A percentile compares a stretch with the other conserved stretches of the same genome.
Conservation (phyloP, 2,113 vertebrate species). For the Lepus americanus region DNA sequence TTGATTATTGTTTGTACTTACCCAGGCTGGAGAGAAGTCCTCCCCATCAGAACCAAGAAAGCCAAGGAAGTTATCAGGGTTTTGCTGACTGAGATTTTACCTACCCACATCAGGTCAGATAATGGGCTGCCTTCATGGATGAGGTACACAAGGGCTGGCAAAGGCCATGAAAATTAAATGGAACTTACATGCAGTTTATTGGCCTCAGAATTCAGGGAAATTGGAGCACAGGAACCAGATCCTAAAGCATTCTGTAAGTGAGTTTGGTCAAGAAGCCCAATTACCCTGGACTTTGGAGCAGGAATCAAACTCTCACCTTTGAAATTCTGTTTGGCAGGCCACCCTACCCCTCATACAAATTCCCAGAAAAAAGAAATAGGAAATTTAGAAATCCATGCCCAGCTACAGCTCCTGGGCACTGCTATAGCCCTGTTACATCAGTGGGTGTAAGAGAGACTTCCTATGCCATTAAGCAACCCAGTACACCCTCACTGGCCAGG, state of each 20-base stretch:
- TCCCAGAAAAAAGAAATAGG: background rate
- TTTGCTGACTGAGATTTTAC: background rate
- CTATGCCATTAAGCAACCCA: background rate
- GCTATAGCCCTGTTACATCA: fast-evolving
- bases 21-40: background rate
- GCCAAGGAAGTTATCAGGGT: background rate
- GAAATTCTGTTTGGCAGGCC: background rate
- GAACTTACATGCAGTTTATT: background rate
- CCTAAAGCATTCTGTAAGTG: background rate
- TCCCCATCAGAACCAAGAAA: background rate
- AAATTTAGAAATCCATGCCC: background rate
- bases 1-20: background rate
- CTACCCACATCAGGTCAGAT: background rate
- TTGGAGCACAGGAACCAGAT: background rate
- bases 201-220: background rate
- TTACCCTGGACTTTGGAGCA: background rate
- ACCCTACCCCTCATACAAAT: background rate
- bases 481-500: background rate
- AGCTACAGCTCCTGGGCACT: background rate
- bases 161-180: background rate
- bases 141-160: background rate
- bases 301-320: no score
- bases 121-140: background rate
- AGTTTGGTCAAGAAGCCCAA: background rate
- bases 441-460: background rate